A percentile compares a stretch with the other conserved stretches of the same genome.
Evolutionary conservation across 2,888 invertebrate genomes (phyloP).

Genomic region (Sphaerophoria taeniata): DNA sequence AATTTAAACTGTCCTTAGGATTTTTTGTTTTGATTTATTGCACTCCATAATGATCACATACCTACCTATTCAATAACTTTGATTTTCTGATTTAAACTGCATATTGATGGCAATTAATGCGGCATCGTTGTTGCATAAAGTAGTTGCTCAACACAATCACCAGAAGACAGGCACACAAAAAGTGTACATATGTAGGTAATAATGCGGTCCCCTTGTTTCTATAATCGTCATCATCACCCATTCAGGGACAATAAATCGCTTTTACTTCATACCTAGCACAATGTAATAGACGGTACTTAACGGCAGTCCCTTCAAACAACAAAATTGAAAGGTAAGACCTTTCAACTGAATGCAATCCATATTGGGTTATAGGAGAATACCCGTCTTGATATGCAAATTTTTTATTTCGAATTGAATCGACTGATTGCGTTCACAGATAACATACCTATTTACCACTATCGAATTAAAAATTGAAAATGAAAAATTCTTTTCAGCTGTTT

Average conservation of each 20-base stretch:
- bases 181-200: constrained; percentile 49
- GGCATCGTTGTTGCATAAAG: constrained; percentile 51
- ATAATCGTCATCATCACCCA: constrained; percentile 68
- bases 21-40: constrained; percentile 71
- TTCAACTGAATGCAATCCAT: constrained; percentile 52
- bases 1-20: constrained; percentile 31
- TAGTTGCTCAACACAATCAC: constrained; percentile 48
- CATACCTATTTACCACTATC: constrained; percentile 55
- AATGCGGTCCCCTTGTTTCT: constrained; percentile 20
- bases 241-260: constrained; percentile 71
- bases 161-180: constrained; percentile 31
- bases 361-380: not conserved
- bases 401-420: constrained; percentile 42
- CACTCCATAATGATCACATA: constrained; percentile 73
- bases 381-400: constrained; percentile 71
- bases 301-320: constrained; percentile 8
- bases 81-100: constrained; percentile 67
- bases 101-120: constrained; percentile 72
- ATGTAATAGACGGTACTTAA: constrained; percentile 45
- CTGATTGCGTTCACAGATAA: constrained; percentile 65
- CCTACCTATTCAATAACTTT: constrained; percentile 23
- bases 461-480: constrained; percentile 40
- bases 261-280: constrained; percentile 45
- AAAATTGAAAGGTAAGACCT: not conserved
- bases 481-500: constrained; percentile 66